Evolutionary conservation across 2,888 invertebrate species (phyloP).

Genomic region (Chrysolina haemoptera): DNA sequence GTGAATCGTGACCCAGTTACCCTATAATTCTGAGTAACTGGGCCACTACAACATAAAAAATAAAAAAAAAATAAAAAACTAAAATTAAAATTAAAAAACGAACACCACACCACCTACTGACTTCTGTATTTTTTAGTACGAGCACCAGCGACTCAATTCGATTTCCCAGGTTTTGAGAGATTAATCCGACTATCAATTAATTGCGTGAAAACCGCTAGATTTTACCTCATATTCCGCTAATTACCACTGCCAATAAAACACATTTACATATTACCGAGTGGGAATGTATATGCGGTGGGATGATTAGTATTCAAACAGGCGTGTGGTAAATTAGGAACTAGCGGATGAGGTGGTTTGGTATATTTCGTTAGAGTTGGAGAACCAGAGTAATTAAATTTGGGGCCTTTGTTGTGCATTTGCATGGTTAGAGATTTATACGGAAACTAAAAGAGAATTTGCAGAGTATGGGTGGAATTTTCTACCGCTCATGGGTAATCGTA

Average conservation of each 20-base stretch:
- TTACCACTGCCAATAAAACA: neutral
- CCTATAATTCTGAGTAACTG: no score
- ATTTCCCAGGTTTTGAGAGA: no score
- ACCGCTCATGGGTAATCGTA: no score
- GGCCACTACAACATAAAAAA: no score
- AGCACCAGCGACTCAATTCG: no score
- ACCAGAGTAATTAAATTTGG: conserved; percentile 35
- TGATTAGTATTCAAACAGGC: conserved; percentile 35
- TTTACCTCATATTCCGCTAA: neutral
- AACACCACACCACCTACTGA: no score
- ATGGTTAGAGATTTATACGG: neutral
- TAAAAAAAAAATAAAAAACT: no score
- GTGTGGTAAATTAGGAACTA: conserved; percentile 30
- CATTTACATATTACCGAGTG: conserved; percentile 9
- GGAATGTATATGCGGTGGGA: neutral
- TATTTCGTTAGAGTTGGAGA: conserved; percentile 35
- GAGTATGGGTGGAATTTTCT: neutral
- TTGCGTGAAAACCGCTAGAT: no score
- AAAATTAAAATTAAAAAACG: no score
- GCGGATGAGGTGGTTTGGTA: conserved; percentile 36
- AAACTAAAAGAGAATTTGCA: neutral
- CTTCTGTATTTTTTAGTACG: no score
- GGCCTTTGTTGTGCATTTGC: conserved; percentile 10
- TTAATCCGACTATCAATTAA: no score
- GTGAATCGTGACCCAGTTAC: no score